A percentile compares a stretch with the other conserved stretches of the same genome.
Conservation (phyloP, 2,113 vertebrate species). For the Chloropsis cyanopogon region DNA sequence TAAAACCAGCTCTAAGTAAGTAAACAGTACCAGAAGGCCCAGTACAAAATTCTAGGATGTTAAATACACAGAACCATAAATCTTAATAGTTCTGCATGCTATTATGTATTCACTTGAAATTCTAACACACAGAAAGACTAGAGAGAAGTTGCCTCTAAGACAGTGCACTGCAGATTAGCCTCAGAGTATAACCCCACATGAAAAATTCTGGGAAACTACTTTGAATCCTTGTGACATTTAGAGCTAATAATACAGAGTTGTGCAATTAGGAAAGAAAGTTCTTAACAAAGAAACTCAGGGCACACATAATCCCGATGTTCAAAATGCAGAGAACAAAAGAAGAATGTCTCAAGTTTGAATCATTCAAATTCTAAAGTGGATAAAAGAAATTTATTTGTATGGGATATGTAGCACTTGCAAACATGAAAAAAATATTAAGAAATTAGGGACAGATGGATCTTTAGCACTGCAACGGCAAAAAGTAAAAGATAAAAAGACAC, state of each 20-base stretch:
- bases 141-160: conserved; percentile 5
- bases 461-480: background rate
- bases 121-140: background rate
- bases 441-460: background rate
- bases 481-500: background rate
- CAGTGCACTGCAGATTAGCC: background rate
- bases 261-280: background rate
- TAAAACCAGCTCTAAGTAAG: conserved; percentile 59
- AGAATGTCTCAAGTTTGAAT: background rate
- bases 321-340: conserved; percentile 15
- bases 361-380: background rate
- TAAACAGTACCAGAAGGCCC: conserved; percentile 60
- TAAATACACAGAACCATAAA: conserved; percentile 48
- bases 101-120: conserved; percentile 44
- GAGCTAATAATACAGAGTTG: background rate
- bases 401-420: background rate
- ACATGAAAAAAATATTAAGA: background rate
- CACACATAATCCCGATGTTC: background rate
- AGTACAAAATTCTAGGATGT: conserved; percentile 29
- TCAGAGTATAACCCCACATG: background rate
- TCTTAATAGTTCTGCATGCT: conserved; percentile 13
- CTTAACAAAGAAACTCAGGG: background rate
- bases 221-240: background rate
- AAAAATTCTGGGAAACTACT: background rate
- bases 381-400: background rate